A percentile compares a stretch with the other conserved stretches of the same genome.
Conservation (phyloP, 2,113 vertebrate genomes). For the Microcebus jonahi region DNA sequence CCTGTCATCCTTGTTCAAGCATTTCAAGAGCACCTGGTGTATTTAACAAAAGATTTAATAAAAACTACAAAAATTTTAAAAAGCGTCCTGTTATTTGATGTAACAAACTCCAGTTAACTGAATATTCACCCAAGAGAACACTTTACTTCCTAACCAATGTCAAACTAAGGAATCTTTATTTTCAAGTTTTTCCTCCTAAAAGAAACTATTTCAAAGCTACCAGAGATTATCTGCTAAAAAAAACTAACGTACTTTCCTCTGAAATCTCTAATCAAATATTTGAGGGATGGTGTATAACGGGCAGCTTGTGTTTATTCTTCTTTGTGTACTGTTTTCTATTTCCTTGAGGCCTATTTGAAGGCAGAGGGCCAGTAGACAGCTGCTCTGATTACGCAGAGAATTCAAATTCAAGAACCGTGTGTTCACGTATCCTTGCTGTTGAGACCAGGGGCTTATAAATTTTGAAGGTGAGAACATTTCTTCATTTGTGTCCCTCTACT, state of each 20-base stretch:
- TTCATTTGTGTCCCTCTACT: background rate
- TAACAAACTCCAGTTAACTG: background rate
- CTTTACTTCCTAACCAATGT: background rate
- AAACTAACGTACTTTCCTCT: background rate
- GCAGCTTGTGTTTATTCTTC: slow-evolving; percentile 45
- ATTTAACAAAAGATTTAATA: background rate
- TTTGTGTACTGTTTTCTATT: slow-evolving; percentile 38
- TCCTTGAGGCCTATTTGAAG: slow-evolving; percentile 48
- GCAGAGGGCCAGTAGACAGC: slow-evolving; percentile 15
- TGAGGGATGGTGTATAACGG: background rate
- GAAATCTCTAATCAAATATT: slow-evolving; percentile 54
- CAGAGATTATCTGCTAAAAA: background rate
- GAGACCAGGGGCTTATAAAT: background rate
- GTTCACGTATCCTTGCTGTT: background rate
- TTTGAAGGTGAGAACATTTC: background rate
- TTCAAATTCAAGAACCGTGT: background rate
- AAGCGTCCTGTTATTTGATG: background rate
- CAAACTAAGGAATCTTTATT: slow-evolving; percentile 28
- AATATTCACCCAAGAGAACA: background rate
- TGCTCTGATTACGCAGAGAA: background rate
- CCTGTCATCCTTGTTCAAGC: too few species aligned
- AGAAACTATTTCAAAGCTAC: slow-evolving; percentile 25
- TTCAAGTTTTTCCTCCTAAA: slow-evolving; percentile 29
- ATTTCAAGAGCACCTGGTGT: background rate
- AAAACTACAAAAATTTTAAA: background rate